Evolutionary conservation across 1,140 invertebrate species (phyloP).

Genomic region (Trichoplusia ni): DNA sequence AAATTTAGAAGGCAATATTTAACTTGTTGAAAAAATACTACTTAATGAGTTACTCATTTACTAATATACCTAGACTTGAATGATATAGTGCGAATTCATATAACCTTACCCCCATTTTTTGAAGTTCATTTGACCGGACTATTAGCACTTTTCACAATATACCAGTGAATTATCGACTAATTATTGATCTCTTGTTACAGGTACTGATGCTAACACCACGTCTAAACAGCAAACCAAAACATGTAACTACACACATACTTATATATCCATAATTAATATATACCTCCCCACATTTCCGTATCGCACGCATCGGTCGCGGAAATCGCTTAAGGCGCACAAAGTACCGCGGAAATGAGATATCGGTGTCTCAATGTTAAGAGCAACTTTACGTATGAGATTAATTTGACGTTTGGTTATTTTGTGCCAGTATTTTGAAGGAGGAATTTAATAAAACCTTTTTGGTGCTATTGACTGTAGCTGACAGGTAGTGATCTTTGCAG

Average conservation of each 20-base stretch:
- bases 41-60: too few species aligned
- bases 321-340: slow-evolving; percentile 11
- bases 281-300: too few species aligned
- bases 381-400: slow-evolving; percentile 10
- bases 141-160: not conserved
- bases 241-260: too few species aligned
- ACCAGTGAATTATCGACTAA: not conserved
- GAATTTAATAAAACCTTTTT: not conserved
- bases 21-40: too few species aligned
- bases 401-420: slow-evolving; percentile 11
- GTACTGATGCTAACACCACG: slow-evolving; percentile 11
- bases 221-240: not conserved
- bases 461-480: too few species aligned
- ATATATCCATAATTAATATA: too few species aligned
- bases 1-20: too few species aligned
- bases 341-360: slow-evolving; percentile 29
- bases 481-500: too few species aligned
- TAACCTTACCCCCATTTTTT: too few species aligned
- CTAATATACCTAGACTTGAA: too few species aligned
- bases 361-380: slow-evolving; percentile 18
- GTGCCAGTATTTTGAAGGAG: not conserved
- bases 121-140: too few species aligned
- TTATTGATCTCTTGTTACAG: not conserved
- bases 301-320: not conserved
- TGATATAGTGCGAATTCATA: too few species aligned